Percentiles rank a stretch among this genome's conserved stretches.
Conservation (phyloP, 2,113 vertebrate genomes). For the Polypterus senegalus region DNA sequence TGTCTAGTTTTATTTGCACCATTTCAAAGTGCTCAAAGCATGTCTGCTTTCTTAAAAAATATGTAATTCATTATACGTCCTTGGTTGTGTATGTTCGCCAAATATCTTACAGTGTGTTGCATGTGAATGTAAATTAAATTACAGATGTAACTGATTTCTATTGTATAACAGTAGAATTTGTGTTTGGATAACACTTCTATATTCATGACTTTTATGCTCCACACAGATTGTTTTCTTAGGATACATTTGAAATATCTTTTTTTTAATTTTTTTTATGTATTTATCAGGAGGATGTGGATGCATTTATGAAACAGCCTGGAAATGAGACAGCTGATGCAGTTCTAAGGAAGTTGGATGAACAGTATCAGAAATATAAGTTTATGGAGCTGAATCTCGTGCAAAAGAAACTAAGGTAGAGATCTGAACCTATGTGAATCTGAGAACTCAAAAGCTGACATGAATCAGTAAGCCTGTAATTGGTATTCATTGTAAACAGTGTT, state of each 20-base stretch:
- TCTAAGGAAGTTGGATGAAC: slow-evolving; percentile 84
- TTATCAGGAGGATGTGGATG: slow-evolving; percentile 88
- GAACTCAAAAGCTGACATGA: too few species aligned
- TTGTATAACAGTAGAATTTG: not conserved
- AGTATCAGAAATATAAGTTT: slow-evolving; percentile 98
- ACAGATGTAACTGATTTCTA: not conserved
- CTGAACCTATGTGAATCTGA: too few species aligned
- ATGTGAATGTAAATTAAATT: too few species aligned
- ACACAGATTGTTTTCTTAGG: not conserved
- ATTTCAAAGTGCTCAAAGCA: not conserved
- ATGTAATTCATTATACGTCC: too few species aligned
- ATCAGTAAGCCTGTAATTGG: too few species aligned
- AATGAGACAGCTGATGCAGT: slow-evolving; percentile 85
- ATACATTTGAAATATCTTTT: slow-evolving; percentile 15
- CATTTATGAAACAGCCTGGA: slow-evolving; percentile 89
- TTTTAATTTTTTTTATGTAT: slow-evolving; percentile 24
- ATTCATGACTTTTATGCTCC: not conserved
- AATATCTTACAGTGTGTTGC: too few species aligned
- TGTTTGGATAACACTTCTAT: not conserved
- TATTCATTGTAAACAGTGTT: too few species aligned
- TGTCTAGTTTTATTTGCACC: too few species aligned
- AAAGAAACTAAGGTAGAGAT: slow-evolving; percentile 80
- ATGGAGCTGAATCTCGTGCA: slow-evolving; percentile 96
- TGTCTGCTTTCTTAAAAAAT: too few species aligned
- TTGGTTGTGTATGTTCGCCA: too few species aligned